phyloP scores from a whole-genome alignment of 1,140 invertebrate species.

The Philotrypesis tridentata region DNA sequence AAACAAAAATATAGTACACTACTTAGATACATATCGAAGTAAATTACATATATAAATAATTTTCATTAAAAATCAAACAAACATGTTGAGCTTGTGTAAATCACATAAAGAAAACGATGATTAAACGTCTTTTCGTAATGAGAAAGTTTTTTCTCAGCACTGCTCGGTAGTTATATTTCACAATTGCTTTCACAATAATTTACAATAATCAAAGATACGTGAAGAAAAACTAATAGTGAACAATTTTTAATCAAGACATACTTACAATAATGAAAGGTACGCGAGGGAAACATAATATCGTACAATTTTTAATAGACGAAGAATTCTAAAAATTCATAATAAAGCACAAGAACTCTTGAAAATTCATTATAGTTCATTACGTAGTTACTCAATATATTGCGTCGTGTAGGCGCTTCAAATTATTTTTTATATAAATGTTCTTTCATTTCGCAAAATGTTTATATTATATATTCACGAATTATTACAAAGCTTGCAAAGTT shows the following conservation, averaged over 20 bases:
- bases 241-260: no score
- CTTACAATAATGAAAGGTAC: neutral
- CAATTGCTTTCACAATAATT: neutral
- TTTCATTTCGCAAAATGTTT: conserved; percentile 25
- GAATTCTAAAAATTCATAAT: neutral
- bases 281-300: neutral
- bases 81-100: neutral
- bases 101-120: conserved; percentile 10
- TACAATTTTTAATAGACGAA: neutral
- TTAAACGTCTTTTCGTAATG: neutral
- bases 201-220: neutral
- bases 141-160: neutral
- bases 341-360: neutral
- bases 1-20: conserved; percentile 16
- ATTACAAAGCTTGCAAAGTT: conserved; percentile 18
- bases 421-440: neutral
- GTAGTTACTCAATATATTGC: neutral
- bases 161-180: neutral
- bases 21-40: neutral
- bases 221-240: no score
- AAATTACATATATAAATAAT: conserved; percentile 17
- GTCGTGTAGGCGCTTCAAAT: neutral
- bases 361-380: neutral
- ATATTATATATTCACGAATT: conserved; percentile 20
- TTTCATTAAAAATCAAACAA: conserved; percentile 17